Conservation (phyloP, 2,888 invertebrate genomes). For the Aricia artaxerxes region DNA sequence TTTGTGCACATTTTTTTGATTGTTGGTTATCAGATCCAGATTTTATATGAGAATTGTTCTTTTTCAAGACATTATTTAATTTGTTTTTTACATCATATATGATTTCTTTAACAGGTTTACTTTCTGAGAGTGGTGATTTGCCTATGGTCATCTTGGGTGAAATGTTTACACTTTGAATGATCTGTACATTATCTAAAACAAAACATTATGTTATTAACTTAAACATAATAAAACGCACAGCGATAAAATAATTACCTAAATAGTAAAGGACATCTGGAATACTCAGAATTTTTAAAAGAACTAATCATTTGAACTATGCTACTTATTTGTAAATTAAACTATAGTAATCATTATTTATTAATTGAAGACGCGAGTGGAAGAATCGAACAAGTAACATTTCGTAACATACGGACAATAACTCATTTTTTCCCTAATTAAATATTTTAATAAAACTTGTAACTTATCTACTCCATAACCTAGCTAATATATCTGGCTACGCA, state of each 20-base stretch:
- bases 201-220: conserved; percentile 25
- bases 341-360: too few species aligned
- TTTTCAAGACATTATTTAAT: conserved; percentile 42
- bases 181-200: conserved; percentile 50
- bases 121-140: conserved; percentile 51
- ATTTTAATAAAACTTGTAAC: too few species aligned
- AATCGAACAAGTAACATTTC: too few species aligned
- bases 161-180: conserved; percentile 45
- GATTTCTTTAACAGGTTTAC: conserved; percentile 52
- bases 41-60: background rate
- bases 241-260: background rate
- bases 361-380: too few species aligned
- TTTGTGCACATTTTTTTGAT: conserved; percentile 41
- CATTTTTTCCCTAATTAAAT: too few species aligned
- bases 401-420: too few species aligned
- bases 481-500: too few species aligned
- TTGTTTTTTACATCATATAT: conserved; percentile 48
- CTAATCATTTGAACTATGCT: too few species aligned
- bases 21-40: background rate
- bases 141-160: conserved; percentile 53
- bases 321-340: too few species aligned
- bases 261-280: too few species aligned
- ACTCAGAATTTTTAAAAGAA: too few species aligned
- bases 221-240: background rate
- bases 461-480: too few species aligned